Evolutionary conservation across 2,113 vertebrate species (phyloP).

Genomic region (Sterrhoptilus dennistouni): DNA sequence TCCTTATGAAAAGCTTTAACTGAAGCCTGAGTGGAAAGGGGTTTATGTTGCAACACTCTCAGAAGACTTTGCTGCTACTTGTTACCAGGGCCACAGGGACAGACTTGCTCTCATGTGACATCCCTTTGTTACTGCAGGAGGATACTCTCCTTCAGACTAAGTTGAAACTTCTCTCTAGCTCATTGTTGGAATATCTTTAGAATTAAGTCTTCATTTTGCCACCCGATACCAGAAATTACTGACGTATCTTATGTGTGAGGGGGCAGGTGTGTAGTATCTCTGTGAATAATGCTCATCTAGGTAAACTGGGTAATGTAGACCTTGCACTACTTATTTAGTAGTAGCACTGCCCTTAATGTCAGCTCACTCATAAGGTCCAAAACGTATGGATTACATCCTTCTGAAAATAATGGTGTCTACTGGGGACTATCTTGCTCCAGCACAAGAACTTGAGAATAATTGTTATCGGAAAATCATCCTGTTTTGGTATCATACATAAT

Average conservation of each 20-base stretch:
- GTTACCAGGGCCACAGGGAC: background rate
- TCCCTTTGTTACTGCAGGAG: background rate
- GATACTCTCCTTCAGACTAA: background rate
- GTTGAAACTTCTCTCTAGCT: background rate
- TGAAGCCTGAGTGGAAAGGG: background rate
- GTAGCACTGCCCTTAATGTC: background rate
- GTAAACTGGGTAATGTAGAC: background rate
- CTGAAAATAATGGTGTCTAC: background rate
- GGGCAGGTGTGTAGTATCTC: background rate
- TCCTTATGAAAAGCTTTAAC: background rate
- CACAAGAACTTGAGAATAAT: background rate
- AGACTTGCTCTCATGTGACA: background rate
- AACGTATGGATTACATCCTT: fast-evolving
- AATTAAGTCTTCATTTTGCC: background rate
- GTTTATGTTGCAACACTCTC: background rate
- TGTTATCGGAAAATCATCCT: background rate
- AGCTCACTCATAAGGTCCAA: background rate
- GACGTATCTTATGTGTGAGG: fast-evolving
- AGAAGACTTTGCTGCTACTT: background rate
- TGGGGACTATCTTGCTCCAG: background rate
- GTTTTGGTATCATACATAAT: background rate
- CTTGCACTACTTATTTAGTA: background rate
- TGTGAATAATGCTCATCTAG: background rate
- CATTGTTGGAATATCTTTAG: background rate
- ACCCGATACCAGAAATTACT: background rate